These are phyloP conservation scores for Hydrozoanthus tunicans DNA, from an alignment of 64 coral and sea anemone species.

Conservation along the genomic window DNA sequence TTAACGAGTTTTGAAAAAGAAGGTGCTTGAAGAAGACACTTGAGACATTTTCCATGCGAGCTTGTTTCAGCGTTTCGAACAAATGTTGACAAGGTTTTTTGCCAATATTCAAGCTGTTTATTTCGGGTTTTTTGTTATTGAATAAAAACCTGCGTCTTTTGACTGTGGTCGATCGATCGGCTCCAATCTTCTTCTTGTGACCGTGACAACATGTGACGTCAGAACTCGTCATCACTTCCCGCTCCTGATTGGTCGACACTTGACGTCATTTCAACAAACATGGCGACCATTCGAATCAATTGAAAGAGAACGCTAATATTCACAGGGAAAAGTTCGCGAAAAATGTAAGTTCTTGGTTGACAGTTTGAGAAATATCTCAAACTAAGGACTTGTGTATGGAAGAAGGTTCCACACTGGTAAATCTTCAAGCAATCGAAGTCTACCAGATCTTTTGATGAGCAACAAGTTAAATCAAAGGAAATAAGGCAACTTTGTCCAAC, in stretches of 20 bases:
- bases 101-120: no score
- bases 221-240: conserved; percentile 6
- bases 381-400: conserved; percentile 20
- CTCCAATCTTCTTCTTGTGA: not conserved
- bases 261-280: conserved; percentile 66
- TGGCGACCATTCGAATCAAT: conserved; percentile 62
- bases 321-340: conserved; percentile 40
- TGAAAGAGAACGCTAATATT: conserved; percentile 40
- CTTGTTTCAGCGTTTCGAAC: no score
- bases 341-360: conserved; percentile 21
- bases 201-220: conserved; percentile 57
- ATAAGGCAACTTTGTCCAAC: not conserved
- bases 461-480: conserved; percentile 5
- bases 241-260: conserved; percentile 41
- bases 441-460: not conserved
- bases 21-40: no score
- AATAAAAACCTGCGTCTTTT: no score
- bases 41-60: no score
- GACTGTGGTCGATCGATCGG: no score
- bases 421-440: not conserved
- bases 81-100: no score
- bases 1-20: no score
- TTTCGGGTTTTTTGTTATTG: no score
- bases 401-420: not conserved
- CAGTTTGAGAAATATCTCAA: conserved; percentile 55